A percentile compares a stretch with the other conserved stretches of the same genome.
These are phyloP conservation scores for Drosophila eugracilis DNA, from an alignment of 1,140 invertebrate genomes.

Conservation along the genomic window DNA sequence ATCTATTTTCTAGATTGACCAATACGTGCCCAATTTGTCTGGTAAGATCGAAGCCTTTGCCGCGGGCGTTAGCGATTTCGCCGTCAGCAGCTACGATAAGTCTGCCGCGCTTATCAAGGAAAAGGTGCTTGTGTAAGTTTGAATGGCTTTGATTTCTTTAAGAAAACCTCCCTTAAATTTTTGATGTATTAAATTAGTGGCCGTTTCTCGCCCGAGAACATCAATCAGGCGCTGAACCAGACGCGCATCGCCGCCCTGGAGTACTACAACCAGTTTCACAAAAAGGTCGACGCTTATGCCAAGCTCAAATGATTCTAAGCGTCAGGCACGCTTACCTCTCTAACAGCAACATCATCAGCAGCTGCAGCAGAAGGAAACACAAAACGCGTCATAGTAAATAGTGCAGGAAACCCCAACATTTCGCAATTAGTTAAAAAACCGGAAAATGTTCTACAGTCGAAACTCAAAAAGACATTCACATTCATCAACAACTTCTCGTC, in stretches of 20 bases:
- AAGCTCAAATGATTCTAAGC: constrained; percentile 87
- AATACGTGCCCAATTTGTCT: constrained; percentile 89
- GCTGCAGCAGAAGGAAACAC: constrained; percentile 22
- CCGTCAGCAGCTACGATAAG: constrained; percentile 85
- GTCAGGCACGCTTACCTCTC: constrained; percentile 71
- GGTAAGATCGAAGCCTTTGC: constrained; percentile 86
- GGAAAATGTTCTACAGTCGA: constrained; percentile 17
- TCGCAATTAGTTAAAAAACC: constrained; percentile 54
- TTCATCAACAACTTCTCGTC: constrained; percentile 28
- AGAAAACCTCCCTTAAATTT: background rate
- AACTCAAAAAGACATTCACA: constrained; percentile 37
- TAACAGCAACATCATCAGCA: constrained; percentile 47
- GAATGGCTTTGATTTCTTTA: background rate
- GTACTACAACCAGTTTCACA: constrained; percentile 90
- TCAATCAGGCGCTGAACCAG: constrained; percentile 89
- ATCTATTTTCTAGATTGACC: constrained; percentile 86
- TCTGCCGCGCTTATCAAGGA: constrained; percentile 87
- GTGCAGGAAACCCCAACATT: constrained; percentile 38
- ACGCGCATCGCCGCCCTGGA: constrained; percentile 74
- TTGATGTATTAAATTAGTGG: constrained; percentile 89
- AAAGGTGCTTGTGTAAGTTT: constrained; percentile 92
- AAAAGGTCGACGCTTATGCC: constrained; percentile 89
- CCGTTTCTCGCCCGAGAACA: constrained; percentile 90
- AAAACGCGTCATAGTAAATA: constrained; percentile 68
- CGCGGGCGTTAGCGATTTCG: constrained; percentile 84